Conservation (phyloP, 2,797 vertebrate species). For the Meriones psammophilus region DNA sequence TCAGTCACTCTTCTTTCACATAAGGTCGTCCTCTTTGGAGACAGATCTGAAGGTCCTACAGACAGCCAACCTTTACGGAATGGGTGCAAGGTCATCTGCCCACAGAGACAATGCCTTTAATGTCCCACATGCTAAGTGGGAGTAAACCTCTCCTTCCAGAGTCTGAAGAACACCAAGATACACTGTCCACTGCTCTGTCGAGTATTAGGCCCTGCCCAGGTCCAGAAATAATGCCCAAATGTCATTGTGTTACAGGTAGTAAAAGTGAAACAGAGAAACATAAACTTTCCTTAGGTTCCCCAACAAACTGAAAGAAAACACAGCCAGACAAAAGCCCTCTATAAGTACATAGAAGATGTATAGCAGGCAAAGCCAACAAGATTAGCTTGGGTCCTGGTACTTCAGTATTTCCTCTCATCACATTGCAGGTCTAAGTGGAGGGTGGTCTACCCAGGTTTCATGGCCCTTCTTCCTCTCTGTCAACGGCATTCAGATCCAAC, state of each 20-base stretch:
- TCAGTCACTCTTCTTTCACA: no score
- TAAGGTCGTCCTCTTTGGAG: background rate
- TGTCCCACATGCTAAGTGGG: background rate
- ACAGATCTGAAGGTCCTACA: background rate
- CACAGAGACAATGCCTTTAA: background rate
- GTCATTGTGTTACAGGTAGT: background rate
- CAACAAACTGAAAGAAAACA: background rate
- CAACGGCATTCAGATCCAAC: background rate
- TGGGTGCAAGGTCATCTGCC: background rate
- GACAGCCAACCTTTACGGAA: no score
- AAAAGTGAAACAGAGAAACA: background rate
- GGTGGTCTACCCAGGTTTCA: background rate
- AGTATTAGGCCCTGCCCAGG: background rate
- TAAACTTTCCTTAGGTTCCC: background rate
- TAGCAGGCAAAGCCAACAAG: background rate
- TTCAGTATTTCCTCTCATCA: background rate
- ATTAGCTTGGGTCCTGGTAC: background rate
- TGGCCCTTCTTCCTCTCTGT: background rate
- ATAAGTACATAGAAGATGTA: background rate
- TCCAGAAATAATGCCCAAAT: background rate
- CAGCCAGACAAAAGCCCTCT: background rate
- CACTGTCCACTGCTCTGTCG: background rate
- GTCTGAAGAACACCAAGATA: background rate
- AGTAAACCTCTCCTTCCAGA: background rate
- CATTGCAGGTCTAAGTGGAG: background rate